Conservation (phyloP, 2,888 invertebrate species). For the Oscheius sp. region DNA sequence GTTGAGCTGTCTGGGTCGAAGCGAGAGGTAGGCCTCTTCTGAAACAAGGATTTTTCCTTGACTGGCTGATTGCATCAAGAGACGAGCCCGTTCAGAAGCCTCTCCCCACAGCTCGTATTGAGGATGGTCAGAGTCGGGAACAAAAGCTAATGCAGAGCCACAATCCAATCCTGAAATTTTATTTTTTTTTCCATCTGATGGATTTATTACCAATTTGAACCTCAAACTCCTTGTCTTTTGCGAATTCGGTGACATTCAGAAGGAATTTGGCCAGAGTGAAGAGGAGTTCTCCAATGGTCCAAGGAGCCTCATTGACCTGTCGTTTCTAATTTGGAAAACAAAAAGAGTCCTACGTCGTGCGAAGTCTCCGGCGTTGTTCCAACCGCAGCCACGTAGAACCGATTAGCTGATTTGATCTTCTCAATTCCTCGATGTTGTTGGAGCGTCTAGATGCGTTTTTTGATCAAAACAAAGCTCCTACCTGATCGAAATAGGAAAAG, state of each 20-base stretch:
- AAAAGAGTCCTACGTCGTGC: too few relatives aligned
- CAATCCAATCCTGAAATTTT: constrained; percentile 60
- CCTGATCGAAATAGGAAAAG: constrained; percentile 57
- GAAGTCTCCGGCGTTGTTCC: constrained; percentile 65
- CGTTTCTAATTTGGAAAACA: too few relatives aligned
- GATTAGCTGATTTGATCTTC: constrained; percentile 63
- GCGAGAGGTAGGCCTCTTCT: constrained; percentile 65
- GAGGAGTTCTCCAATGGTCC: constrained; percentile 67
- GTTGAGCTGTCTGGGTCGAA: constrained; percentile 63
- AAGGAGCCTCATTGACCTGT: constrained; percentile 67
- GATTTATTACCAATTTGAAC: constrained; percentile 60
- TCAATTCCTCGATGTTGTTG: constrained; percentile 58
- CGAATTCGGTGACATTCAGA: constrained; percentile 53
- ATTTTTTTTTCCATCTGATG: background rate
- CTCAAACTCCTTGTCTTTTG: constrained; percentile 61
- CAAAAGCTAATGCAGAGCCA: constrained; percentile 61
- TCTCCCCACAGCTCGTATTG: constrained; percentile 62
- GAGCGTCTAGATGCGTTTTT: constrained; percentile 32
- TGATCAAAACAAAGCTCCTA: constrained; percentile 8
- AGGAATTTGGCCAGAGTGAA: constrained; percentile 61
- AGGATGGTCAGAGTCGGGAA: constrained; percentile 62
- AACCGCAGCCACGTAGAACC: constrained; percentile 66
- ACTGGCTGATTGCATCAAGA: constrained; percentile 49
- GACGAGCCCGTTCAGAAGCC: constrained; percentile 49
- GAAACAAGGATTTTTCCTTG: constrained; percentile 47